Conservation (phyloP, 2,888 invertebrate species). For the Lycophotia porphyrea region DNA sequence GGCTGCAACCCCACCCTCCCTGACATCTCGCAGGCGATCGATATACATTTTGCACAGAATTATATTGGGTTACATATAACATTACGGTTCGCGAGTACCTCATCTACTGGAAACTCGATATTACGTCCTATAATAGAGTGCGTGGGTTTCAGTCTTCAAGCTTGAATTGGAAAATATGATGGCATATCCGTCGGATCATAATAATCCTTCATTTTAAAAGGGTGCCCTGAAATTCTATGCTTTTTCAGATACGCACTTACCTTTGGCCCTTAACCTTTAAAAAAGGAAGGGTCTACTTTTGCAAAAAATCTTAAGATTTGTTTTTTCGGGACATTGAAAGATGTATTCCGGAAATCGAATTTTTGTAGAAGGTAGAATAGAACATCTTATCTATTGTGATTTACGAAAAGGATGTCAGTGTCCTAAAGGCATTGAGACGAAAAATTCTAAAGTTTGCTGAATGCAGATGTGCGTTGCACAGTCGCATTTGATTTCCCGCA, state of each 20-base stretch:
- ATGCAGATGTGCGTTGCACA: constrained; percentile 33
- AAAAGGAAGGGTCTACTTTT: constrained; percentile 36
- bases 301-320: constrained; percentile 15
- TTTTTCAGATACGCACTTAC: constrained; percentile 13
- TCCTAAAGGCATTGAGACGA: constrained; percentile 18
- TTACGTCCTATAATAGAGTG: constrained; percentile 60
- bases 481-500: constrained; percentile 60
- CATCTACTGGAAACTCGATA: constrained; percentile 65
- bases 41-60: constrained; percentile 68
- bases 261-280: constrained; percentile 24
- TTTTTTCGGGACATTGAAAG: constrained; percentile 19
- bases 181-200: constrained; percentile 40
- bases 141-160: constrained; percentile 63
- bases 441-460: constrained; percentile 29
- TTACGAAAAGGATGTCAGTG: neutral
- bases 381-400: neutral
- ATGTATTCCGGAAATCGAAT: constrained; percentile 24
- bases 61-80: constrained; percentile 62
- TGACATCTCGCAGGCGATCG: constrained; percentile 61
- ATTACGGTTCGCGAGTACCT: constrained; percentile 51
- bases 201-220: constrained; percentile 49
- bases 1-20: constrained; percentile 56
- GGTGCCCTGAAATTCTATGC: constrained; percentile 23
- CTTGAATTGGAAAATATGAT: constrained; percentile 66
- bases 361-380: neutral